A percentile compares a stretch with the other conserved stretches of the same genome.
Evolutionary conservation across 2,113 vertebrate species (phyloP).

Genomic region (Theropithecus gelada): DNA sequence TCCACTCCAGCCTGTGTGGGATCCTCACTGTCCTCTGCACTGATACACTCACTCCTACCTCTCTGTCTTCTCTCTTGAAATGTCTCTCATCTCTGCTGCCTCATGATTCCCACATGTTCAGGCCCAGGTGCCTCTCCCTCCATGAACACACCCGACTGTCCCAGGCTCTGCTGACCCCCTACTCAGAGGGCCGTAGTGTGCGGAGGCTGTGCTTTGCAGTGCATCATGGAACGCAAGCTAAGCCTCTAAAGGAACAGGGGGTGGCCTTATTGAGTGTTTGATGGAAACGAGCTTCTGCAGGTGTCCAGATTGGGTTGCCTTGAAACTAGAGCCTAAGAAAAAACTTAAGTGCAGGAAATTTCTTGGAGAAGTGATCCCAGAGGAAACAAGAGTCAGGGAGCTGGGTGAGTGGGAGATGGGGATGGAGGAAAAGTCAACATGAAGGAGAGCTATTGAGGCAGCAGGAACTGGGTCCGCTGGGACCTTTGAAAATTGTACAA

Average conservation of each 20-base stretch:
- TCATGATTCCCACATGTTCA: neutral
- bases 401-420: too few relatives aligned
- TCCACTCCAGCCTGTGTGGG: neutral
- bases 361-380: neutral
- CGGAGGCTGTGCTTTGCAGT: fast-evolving
- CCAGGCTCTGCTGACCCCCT: fast-evolving
- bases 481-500: neutral
- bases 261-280: neutral
- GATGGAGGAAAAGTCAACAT: neutral
- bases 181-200: neutral
- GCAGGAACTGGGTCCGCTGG: fast-evolving
- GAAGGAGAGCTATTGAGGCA: neutral
- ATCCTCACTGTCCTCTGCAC: too few relatives aligned
- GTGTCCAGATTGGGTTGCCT: neutral
- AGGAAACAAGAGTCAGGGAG: neutral
- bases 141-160: neutral
- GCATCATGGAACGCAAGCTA: neutral
- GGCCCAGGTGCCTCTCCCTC: neutral
- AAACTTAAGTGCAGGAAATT: neutral
- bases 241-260: fast-evolving
- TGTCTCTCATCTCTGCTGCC: neutral
- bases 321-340: neutral
- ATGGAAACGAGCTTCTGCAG: neutral
- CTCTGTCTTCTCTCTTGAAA: neutral
- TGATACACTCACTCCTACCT: neutral